Conservation (phyloP, 2,888 invertebrate genomes). For the Cryptocephalus moraei region DNA sequence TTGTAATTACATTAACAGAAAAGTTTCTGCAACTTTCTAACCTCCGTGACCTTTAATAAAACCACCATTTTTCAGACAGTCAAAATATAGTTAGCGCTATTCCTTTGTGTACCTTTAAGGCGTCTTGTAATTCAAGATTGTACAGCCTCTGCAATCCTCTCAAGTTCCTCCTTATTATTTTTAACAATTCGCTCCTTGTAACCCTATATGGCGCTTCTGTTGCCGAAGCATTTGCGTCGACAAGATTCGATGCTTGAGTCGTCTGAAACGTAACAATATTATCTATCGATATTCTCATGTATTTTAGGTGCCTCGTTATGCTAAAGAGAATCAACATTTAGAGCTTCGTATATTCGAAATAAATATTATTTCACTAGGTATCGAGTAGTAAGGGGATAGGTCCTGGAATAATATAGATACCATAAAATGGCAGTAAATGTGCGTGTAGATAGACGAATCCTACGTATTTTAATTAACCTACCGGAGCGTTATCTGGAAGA, state of each 20-base stretch:
- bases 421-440: too few species aligned
- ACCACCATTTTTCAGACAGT: too few species aligned
- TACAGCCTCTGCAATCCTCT: conserved; percentile 40
- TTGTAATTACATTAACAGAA: too few species aligned
- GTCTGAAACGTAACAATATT: conserved; percentile 7
- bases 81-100: too few species aligned
- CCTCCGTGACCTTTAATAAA: too few species aligned
- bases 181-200: conserved; percentile 34
- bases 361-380: too few species aligned
- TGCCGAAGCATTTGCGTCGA: conserved; percentile 28
- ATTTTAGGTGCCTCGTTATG: background rate
- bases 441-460: too few species aligned
- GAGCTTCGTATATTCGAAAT: too few species aligned
- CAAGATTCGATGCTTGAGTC: conserved; percentile 22
- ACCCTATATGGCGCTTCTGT: conserved; percentile 35
- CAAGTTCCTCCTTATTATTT: conserved; percentile 39
- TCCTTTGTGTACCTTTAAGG: conserved; percentile 35
- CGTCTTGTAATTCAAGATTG: conserved; percentile 43
- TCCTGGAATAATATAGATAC: too few species aligned
- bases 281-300: too few species aligned
- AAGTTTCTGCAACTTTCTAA: too few species aligned
- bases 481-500: conserved; percentile 32
- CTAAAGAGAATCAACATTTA: background rate
- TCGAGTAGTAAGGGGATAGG: too few species aligned
- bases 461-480: conserved; percentile 19